Conservation (phyloP, 2,797 vertebrate genomes). For the Parotocinclus haroldoi region DNA sequence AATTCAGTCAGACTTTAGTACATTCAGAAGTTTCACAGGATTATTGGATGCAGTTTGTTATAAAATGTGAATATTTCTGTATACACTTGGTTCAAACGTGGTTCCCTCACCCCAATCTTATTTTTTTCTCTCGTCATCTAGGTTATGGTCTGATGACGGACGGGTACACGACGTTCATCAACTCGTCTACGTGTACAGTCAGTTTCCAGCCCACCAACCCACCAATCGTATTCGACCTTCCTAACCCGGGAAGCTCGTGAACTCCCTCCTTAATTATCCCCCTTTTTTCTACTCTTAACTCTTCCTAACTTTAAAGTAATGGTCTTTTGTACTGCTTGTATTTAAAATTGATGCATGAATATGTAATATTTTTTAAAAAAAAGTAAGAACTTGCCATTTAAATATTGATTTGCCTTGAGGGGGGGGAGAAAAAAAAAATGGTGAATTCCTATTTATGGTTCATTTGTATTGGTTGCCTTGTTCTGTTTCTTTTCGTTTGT, state of each 20-base stretch:
- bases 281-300: conserved; percentile 57
- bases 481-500: conserved; percentile 27
- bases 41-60: no score
- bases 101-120: not conserved
- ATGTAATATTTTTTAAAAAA: conserved; percentile 47
- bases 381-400: conserved; percentile 38
- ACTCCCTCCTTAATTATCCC: conserved; percentile 29
- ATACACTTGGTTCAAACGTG: no score
- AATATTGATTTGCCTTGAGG: conserved; percentile 36
- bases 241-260: conserved; percentile 84
- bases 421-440: conserved; percentile 4
- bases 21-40: no score
- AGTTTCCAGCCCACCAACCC: conserved; percentile 89
- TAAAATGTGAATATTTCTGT: no score
- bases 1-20: no score
- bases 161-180: conserved; percentile 86
- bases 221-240: conserved; percentile 87
- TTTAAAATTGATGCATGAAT: conserved; percentile 47
- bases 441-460: conserved; percentile 42
- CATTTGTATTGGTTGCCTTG: conserved; percentile 41
- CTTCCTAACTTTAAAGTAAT: conserved; percentile 58
- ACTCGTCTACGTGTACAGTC: conserved; percentile 86
- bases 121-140: conserved; percentile 45
- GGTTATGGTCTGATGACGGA: conserved; percentile 89
- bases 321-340: conserved; percentile 59